Percentiles rank a stretch among this genome's conserved stretches.
These are phyloP conservation scores for Hippocampus kuda DNA, from an alignment of 2,797 vertebrate genomes.

Conservation along the genomic window DNA sequence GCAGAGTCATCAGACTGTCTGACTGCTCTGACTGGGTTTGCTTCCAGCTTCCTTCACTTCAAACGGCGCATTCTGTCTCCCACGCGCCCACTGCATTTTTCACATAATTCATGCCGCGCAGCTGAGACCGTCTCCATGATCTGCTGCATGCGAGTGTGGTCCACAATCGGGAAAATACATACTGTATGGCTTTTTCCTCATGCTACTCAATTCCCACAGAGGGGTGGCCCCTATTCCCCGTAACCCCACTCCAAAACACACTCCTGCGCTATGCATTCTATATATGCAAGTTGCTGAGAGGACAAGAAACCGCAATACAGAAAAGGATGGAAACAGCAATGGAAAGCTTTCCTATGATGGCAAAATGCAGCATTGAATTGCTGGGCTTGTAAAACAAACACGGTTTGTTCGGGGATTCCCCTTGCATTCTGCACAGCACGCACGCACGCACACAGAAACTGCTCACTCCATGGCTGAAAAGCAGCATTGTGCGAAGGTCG, in stretches of 20 bases:
- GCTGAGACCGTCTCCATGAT: conserved; percentile 42
- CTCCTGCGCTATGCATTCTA: conserved; percentile 26
- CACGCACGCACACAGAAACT: conserved; percentile 16
- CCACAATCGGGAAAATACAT: conserved; percentile 51
- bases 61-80: conserved; percentile 49
- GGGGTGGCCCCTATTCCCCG: conserved; percentile 24
- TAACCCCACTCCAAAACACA: conserved; percentile 22
- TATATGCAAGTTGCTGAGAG: background rate
- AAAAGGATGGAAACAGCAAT: conserved; percentile 10
- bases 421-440: conserved; percentile 10
- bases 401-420: conserved; percentile 51
- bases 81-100: conserved; percentile 56
- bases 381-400: conserved; percentile 24
- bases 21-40: conserved; percentile 34
- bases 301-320: conserved; percentile 28
- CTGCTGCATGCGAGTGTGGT: conserved; percentile 42
- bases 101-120: conserved; percentile 50
- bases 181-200: conserved; percentile 39
- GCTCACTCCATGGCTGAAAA: conserved; percentile 65
- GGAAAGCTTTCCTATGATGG: conserved; percentile 31
- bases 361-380: conserved; percentile 34
- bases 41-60: conserved; percentile 44
- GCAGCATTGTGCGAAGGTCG: conserved; percentile 69
- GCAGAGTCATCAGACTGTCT: conserved; percentile 45
- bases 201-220: conserved; percentile 42